Percentiles rank a stretch among this genome's conserved stretches.
Evolutionary conservation across 2,113 vertebrate species (phyloP).

Genomic region (Tylochromis polylepis): DNA sequence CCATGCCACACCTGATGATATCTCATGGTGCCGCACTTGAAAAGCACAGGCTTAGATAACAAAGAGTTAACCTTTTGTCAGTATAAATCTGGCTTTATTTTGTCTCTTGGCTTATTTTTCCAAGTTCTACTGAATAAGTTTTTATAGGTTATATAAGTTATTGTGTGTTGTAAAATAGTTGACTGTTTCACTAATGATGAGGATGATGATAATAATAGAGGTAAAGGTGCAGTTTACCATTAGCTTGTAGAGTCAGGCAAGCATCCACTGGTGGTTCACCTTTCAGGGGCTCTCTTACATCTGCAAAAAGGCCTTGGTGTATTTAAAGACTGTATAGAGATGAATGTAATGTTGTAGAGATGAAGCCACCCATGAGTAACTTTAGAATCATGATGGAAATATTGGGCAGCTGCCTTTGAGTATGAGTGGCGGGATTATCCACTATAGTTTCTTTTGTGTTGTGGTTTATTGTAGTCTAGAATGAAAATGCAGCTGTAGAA

Average conservation of each 20-base stretch:
- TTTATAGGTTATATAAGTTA: background rate
- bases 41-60: background rate
- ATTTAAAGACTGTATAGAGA: background rate
- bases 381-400: background rate
- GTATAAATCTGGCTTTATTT: background rate
- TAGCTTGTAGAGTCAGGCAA: background rate
- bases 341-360: background rate
- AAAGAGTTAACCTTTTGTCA: background rate
- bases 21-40: background rate
- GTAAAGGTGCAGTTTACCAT: background rate
- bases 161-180: accelerated
- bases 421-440: background rate
- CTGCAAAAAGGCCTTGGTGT: background rate
- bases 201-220: background rate
- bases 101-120: background rate
- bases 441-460: background rate
- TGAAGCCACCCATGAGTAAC: background rate
- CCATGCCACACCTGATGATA: background rate
- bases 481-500: background rate
- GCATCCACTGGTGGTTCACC: background rate
- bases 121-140: background rate
- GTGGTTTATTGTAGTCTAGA: background rate
- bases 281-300: background rate
- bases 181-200: background rate
- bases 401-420: background rate